Conservation (phyloP, 2,113 vertebrate genomes). For the Sorex fumeus region DNA sequence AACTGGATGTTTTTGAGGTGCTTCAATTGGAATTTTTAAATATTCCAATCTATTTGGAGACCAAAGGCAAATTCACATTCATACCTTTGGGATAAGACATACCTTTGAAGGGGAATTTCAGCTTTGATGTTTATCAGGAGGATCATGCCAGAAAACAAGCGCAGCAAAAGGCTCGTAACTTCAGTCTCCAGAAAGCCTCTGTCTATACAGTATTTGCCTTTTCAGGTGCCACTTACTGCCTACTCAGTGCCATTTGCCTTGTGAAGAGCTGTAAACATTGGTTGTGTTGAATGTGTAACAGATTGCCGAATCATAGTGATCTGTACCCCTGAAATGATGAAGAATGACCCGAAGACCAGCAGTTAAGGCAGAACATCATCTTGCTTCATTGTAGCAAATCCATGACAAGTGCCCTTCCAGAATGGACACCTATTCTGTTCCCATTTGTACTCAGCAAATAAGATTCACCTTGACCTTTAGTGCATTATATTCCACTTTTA, state of each 20-base stretch:
- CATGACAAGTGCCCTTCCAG: slow-evolving; percentile 76
- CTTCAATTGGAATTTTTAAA: slow-evolving; percentile 72
- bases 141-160: slow-evolving; percentile 67
- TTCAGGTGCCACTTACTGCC: slow-evolving; percentile 70
- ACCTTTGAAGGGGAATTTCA: slow-evolving; percentile 53
- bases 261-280: slow-evolving; percentile 45
- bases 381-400: slow-evolving; percentile 47
- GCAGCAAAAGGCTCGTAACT: slow-evolving; percentile 42
- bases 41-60: slow-evolving; percentile 72
- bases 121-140: slow-evolving; percentile 66
- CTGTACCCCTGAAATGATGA: slow-evolving; percentile 48
- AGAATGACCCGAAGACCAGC: slow-evolving; percentile 69
- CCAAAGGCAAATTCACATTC: slow-evolving; percentile 74
- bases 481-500: slow-evolving; percentile 51
- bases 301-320: slow-evolving; percentile 11
- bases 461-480: slow-evolving; percentile 43
- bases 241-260: slow-evolving; percentile 75
- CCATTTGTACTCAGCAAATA: slow-evolving; percentile 53
- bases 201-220: slow-evolving; percentile 45
- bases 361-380: slow-evolving; percentile 47
- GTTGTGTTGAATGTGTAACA: slow-evolving; percentile 52
- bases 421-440: slow-evolving; percentile 58
- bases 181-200: slow-evolving; percentile 58
- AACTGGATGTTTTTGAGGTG: slow-evolving; percentile 77
- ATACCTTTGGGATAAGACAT: slow-evolving; percentile 74